Conservation (phyloP, 1,140 invertebrate genomes). For the Cotesia vestalis region DNA sequence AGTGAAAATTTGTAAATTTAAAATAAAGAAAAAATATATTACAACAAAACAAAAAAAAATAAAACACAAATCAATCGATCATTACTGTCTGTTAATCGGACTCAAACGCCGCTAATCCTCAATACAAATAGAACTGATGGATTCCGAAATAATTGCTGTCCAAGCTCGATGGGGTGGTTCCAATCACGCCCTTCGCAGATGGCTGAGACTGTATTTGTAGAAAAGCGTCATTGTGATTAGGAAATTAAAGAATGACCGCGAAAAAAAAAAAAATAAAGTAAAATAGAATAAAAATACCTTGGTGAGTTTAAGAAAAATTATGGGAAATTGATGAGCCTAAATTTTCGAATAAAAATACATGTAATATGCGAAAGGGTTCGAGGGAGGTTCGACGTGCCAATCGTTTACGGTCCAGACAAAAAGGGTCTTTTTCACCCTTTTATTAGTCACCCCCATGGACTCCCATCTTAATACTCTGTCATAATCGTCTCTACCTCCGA, state of each 20-base stretch:
- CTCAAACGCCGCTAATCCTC: constrained; percentile 44
- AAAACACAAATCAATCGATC: constrained; percentile 47
- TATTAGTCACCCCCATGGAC: constrained; percentile 40
- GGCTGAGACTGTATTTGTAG: constrained; percentile 13
- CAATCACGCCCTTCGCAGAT: constrained; percentile 40
- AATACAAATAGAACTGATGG: constrained; percentile 46
- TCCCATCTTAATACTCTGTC: constrained; percentile 17
- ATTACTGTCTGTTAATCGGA: constrained; percentile 47
- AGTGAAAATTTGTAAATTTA: neutral
- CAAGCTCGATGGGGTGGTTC: constrained; percentile 34
- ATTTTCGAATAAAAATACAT: neutral
- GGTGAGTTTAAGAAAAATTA: constrained; percentile 48
- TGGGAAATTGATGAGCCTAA: constrained; percentile 60
- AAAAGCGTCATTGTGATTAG: constrained; percentile 21
- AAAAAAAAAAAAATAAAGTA: constrained; percentile 32
- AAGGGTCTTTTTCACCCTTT: constrained; percentile 47
- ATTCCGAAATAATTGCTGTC: constrained; percentile 58
- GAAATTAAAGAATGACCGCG: constrained; percentile 17
- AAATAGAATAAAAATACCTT: constrained; percentile 16
- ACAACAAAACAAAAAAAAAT: constrained; percentile 15
- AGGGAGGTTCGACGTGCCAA: constrained; percentile 44
- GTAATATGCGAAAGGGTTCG: constrained; percentile 51
- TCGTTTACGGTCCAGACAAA: constrained; percentile 40
- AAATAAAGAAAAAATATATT: neutral
- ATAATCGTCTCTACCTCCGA: constrained; percentile 20